Conservation (phyloP, 2,113 vertebrate genomes). For the Geothlypis trichas region DNA sequence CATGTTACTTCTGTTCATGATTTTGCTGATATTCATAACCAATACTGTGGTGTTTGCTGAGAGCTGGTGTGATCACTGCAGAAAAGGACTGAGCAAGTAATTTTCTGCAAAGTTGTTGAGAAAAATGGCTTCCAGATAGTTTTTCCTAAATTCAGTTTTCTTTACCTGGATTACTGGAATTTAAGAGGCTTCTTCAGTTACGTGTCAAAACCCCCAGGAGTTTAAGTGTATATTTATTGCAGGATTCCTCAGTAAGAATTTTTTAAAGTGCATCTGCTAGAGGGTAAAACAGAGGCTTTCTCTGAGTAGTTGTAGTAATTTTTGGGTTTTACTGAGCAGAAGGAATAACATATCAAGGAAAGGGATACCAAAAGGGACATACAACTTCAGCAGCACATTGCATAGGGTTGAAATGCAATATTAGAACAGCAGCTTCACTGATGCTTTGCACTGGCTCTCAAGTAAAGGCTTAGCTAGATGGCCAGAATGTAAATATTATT, state of each 20-base stretch:
- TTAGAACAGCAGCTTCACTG: not conserved
- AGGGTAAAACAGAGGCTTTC: not conserved
- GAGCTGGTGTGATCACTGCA: not conserved
- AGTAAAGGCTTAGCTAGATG: not conserved
- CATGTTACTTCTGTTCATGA: not conserved
- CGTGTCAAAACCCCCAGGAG: not conserved
- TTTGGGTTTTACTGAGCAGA: not conserved
- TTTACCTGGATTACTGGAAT: not conserved
- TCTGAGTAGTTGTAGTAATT: not conserved
- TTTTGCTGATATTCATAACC: not conserved
- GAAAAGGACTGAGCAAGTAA: not conserved
- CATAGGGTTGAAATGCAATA: not conserved
- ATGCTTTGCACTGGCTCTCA: not conserved
- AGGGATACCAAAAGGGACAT: too few species aligned
- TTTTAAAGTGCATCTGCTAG: not conserved
- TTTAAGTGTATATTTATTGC: not conserved
- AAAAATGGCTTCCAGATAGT: not conserved
- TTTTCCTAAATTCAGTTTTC: not conserved
- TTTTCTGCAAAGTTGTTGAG: not conserved
- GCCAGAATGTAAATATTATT: not conserved
- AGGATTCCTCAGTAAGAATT: not conserved
- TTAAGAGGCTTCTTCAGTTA: not conserved
- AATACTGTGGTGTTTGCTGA: not conserved
- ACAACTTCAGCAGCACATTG: rapidly evolving
- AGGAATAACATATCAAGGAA: not conserved